Evolutionary conservation across 2,113 vertebrate species (phyloP), one percentile per base, ranked within the genome.

Genomic region (Microcebus ravelobensis): DNA sequence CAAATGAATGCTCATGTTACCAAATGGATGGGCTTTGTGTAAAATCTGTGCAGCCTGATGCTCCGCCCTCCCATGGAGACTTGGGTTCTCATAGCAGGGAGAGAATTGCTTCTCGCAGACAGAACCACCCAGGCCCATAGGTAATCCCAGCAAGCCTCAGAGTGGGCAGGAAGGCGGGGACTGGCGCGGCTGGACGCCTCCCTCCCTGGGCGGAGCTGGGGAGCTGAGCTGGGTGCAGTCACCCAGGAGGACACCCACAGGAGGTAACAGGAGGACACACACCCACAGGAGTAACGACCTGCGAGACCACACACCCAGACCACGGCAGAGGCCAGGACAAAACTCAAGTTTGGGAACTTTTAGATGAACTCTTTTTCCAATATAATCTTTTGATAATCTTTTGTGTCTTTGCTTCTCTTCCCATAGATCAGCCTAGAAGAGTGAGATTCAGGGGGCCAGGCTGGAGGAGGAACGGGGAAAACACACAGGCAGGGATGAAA

Each of bases 1-100:
- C 91, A 68, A 70, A 45, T 85, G 36, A 29, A 27, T 20, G 65
- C 92, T 95, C 87, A 2, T 39, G 67, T 83, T 91, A 82, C 96
- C 52, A 7, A 89, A 50, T 71, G 61, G 95, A 87, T 36, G 8
- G 63, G 76, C 88, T 67, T 70, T 55, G 6, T 61, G 21, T 50
- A n/a, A 50, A 42, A n/a, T 27, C 3, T 31, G 8, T 2, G 1
- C 18, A 25, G 76, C 50, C 70, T 20, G 5, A 1, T 42, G 90
- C 42, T 70, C 29, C 80, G 8, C 71, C 73, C 67, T 18, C 27
- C 0, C 4, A 55, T 11, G 36, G 48, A 29, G 63, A 79, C 17
- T 27, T 3, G 48, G 45, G 6, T 27, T 12, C 23, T 52, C 10
- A 6, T 29, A 29, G 31, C 76, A 7, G 70, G 17, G 13, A 73